A percentile compares a stretch with the other conserved stretches of the same genome.
These are phyloP conservation scores for Phodopus roborovskii DNA, from an alignment of 2,113 vertebrate genomes.

Conservation along the genomic window DNA sequence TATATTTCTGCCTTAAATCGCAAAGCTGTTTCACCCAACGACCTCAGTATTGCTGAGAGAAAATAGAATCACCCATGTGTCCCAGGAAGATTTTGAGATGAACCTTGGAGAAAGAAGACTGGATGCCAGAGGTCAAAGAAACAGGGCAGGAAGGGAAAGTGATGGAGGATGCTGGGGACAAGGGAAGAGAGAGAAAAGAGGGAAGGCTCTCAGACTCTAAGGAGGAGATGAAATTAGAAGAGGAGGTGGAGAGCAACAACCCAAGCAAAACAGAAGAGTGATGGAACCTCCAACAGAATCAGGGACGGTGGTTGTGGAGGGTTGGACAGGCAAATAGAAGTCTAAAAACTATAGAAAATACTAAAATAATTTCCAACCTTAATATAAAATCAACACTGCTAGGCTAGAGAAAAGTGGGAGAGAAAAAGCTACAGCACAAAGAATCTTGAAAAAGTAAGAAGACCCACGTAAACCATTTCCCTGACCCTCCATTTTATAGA, in stretches of 20 bases:
- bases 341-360: neutral
- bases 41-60: neutral
- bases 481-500: neutral
- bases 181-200: neutral
- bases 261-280: neutral
- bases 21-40: neutral
- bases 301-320: fast-evolving
- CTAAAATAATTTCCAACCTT: neutral
- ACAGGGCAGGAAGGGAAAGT: neutral
- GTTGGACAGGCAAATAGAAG: neutral
- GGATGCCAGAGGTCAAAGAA: neutral
- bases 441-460: neutral
- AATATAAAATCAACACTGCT: neutral
- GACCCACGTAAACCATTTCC: neutral
- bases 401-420: neutral
- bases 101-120: neutral
- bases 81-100: constrained; percentile 9
- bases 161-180: neutral
- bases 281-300: neutral
- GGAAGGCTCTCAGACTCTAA: neutral
- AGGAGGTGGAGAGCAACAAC: neutral
- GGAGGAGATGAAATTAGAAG: neutral
- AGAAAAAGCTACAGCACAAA: neutral
- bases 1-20: neutral
- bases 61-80: neutral